Evolutionary conservation across 2,113 vertebrate species (phyloP), one percentile per base, ranked within the genome.

Genomic region (Centropristis striata): DNA sequence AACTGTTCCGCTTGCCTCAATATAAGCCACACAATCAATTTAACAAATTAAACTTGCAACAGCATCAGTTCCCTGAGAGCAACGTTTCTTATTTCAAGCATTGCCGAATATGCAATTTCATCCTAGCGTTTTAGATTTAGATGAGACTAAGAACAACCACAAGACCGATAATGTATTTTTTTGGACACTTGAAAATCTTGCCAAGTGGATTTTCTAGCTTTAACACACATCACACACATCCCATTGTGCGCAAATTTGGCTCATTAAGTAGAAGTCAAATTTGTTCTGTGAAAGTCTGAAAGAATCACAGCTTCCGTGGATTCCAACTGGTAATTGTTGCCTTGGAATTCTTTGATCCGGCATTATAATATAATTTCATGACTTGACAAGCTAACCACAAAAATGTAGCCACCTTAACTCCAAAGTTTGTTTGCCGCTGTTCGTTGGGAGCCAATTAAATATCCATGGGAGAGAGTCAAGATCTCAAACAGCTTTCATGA

Each of bases 341-440:
- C 23, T 20, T 20, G 1, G 18, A 41, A 18, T 2, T 50, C 32
- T 75, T 66, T 28, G 4, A 76, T 77, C 16, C 25, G 20, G 55
- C 8, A 3, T 49, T 28, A 20, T 46, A 36, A 79, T 5, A 12
- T 37, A 2, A 70, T 37, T 78, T 79, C 59, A 71, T 15, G 25
- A 71, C 55, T 67, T 39, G 25, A 64, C 68, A 68, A 49, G 69
- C 46, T 8, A 67, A 50, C 41, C 11, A 18, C 36, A 51, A 80
- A 37, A 1, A 11, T 8, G 12, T 51, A 36, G 46, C 6, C 41
- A 44, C 16, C 10, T 57, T 10, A 14, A 27, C 8, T 49, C 21
- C 51, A 54, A 60, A 67, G 50, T 65, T 51, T 78, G 63, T 76
- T 80, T 58, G 53, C 32, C 10, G 8, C 12, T 46, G 25, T 58